These are phyloP conservation scores for Bombus affinis DNA, from an alignment of 1,140 invertebrate species.

Conservation along the genomic window DNA sequence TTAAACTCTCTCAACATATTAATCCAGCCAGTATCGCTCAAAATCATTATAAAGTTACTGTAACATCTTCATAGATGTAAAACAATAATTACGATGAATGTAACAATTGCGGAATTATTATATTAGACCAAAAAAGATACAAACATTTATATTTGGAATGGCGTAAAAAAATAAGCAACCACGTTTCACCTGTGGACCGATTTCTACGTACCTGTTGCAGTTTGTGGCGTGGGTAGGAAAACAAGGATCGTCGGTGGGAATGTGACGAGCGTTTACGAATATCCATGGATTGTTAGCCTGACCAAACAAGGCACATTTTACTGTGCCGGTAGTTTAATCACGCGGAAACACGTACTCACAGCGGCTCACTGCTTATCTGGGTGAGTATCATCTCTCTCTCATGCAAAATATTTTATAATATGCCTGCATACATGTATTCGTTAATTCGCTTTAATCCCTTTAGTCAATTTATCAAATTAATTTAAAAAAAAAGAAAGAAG, in stretches of 20 bases:
- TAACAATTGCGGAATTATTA: too few relatives aligned
- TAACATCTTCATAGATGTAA: background rate
- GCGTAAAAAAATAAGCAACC: background rate
- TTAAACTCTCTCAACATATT: background rate
- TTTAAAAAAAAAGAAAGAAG: background rate
- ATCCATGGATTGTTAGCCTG: constrained; percentile 89
- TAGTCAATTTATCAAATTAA: background rate
- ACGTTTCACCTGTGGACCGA: background rate
- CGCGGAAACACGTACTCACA: constrained; percentile 83
- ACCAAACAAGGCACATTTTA: constrained; percentile 87
- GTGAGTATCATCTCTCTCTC: constrained; percentile 73
- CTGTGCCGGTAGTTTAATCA: constrained; percentile 89
- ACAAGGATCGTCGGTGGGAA: constrained; percentile 89
- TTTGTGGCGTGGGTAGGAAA: constrained; percentile 87
- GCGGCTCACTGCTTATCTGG: constrained; percentile 85
- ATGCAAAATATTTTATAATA: background rate
- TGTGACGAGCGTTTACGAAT: constrained; percentile 86
- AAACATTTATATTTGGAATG: background rate
- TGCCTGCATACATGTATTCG: background rate
- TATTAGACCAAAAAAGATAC: background rate
- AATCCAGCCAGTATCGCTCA: background rate
- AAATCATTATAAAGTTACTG: background rate
- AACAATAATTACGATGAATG: too few relatives aligned
- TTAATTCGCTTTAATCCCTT: background rate
- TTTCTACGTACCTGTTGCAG: constrained; percentile 77